Conservation (phyloP, 2,113 vertebrate genomes). For the Oplegnathus fasciatus region DNA sequence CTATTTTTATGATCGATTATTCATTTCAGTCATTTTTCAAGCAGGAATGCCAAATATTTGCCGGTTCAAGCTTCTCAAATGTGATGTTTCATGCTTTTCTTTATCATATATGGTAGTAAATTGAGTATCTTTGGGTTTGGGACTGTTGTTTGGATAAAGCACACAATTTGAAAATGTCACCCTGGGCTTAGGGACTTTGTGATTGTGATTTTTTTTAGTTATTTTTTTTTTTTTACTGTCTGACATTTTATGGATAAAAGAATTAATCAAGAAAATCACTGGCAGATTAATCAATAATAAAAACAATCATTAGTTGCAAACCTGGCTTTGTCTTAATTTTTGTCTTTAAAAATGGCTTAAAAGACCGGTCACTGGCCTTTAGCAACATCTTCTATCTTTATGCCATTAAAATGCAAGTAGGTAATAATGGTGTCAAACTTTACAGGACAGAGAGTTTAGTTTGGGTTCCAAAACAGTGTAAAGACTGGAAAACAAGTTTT, state of each 20-base stretch:
- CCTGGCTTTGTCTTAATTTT: neutral
- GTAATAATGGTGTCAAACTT: conserved; percentile 1
- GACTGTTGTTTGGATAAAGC: neutral
- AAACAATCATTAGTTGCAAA: neutral
- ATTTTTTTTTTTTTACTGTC: too few species aligned
- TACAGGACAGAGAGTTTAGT: conserved; percentile 15
- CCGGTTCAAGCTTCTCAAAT: neutral
- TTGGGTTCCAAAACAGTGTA: conserved; percentile 13
- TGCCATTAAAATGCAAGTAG: neutral
- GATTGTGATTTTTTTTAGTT: neutral
- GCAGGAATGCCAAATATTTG: neutral
- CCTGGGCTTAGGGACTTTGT: neutral
- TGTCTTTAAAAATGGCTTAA: neutral
- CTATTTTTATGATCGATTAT: neutral
- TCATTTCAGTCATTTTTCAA: neutral
- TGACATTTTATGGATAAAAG: neutral
- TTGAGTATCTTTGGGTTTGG: neutral
- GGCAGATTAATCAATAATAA: neutral
- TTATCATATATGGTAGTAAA: neutral
- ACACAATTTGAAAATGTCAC: neutral
- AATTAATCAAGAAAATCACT: neutral
- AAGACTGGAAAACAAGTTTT: conserved; percentile 40
- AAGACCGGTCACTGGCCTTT: neutral
- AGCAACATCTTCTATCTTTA: neutral
- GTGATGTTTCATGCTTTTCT: neutral